phyloP scores from a whole-genome alignment of 1,140 invertebrate species.

The Macrobrachium rosenbergii region DNA sequence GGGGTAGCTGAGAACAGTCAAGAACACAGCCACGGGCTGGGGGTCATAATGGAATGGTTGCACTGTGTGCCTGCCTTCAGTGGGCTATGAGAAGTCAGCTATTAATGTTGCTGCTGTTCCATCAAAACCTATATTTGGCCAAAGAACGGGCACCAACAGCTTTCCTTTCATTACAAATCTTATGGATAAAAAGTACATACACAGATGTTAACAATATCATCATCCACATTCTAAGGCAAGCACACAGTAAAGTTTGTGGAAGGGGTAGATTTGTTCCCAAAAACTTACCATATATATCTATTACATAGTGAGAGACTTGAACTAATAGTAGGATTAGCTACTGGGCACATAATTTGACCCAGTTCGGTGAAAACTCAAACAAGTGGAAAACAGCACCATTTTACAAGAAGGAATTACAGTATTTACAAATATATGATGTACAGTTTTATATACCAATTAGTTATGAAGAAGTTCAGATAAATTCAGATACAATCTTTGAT shows the following conservation, averaged over 20 bases:
- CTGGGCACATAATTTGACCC: slow-evolving; percentile 17
- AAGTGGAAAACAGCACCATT: slow-evolving; percentile 55
- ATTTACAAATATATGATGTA: slow-evolving; percentile 53
- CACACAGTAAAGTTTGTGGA: slow-evolving; percentile 57
- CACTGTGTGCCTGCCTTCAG: slow-evolving; percentile 58
- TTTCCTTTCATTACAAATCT: slow-evolving; percentile 7
- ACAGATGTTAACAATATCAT: slow-evolving; percentile 20
- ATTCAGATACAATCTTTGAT: too few relatives aligned
- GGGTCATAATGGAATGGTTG: slow-evolving; percentile 56
- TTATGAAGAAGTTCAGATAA: too few relatives aligned
- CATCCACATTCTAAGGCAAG: slow-evolving; percentile 43
- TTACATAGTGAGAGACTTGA: slow-evolving; percentile 46
- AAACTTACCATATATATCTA: slow-evolving; percentile 34
- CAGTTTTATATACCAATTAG: slow-evolving; percentile 33
- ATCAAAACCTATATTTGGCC: too few relatives aligned
- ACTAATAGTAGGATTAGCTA: slow-evolving; percentile 40
- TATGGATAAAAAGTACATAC: slow-evolving; percentile 29
- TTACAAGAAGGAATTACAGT: slow-evolving; percentile 46
- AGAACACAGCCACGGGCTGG: slow-evolving; percentile 36
- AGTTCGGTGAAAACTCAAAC: slow-evolving; percentile 43
- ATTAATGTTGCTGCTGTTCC: too few relatives aligned
- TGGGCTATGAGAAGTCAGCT: background rate
- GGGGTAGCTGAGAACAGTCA: slow-evolving; percentile 36
- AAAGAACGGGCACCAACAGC: too few relatives aligned
- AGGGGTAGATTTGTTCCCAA: slow-evolving; percentile 59